These are phyloP conservation scores for Melipona beecheii DNA, from an alignment of 2,888 invertebrate species.

Conservation along the genomic window DNA sequence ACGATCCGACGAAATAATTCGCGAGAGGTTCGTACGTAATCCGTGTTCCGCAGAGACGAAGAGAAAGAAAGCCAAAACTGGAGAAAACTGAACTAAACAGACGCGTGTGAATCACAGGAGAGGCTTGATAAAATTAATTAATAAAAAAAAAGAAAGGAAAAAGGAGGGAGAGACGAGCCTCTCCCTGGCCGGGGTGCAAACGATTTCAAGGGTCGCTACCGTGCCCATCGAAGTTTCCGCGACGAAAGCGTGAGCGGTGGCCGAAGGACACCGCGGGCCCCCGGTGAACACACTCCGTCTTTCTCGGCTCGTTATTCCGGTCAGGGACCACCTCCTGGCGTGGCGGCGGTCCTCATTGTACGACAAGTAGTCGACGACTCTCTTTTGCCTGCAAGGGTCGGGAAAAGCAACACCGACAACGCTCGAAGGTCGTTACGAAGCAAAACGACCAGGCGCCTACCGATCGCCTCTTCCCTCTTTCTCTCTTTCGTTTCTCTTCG, in stretches of 20 bases:
- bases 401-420: constrained; percentile 56
- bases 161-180: constrained; percentile 23
- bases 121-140: too few relatives aligned
- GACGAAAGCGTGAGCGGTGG: constrained; percentile 32
- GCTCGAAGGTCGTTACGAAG: constrained; percentile 29
- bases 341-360: constrained; percentile 70
- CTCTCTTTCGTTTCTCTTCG: not conserved
- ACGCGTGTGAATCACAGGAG: not conserved
- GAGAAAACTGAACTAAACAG: too few relatives aligned
- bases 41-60: too few relatives aligned
- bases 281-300: constrained; percentile 37
- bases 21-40: too few relatives aligned
- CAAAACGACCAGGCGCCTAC: constrained; percentile 1
- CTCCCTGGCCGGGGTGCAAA: constrained; percentile 40
- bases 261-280: constrained; percentile 51
- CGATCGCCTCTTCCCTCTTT: not conserved
- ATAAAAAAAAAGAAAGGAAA: not conserved
- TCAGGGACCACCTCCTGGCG: constrained; percentile 73
- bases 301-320: constrained; percentile 73
- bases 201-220: constrained; percentile 62
- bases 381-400: constrained; percentile 58
- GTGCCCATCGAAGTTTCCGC: constrained; percentile 38
- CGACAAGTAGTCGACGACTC: constrained; percentile 65
- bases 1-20: too few relatives aligned
- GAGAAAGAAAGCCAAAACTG: too few relatives aligned